Conservation (phyloP, 1,140 invertebrate genomes). For the Heliothis subflexa region DNA sequence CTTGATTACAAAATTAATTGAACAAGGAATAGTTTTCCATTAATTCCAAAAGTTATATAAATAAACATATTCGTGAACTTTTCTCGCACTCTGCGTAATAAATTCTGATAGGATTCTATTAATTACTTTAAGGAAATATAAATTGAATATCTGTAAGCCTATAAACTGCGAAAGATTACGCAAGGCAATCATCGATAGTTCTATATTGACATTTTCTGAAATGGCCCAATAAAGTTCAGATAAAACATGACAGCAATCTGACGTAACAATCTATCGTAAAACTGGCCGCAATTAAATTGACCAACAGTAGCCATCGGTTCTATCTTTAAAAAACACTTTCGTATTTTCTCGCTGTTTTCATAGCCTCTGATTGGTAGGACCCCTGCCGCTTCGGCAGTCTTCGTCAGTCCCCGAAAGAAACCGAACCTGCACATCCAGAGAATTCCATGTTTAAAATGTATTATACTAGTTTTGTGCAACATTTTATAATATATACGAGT, state of each 20-base stretch:
- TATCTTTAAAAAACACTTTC: background rate
- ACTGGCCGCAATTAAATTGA: background rate
- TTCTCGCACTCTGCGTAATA: background rate
- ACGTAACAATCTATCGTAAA: no score
- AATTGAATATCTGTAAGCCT: background rate
- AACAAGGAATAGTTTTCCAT: background rate
- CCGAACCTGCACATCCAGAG: constrained; percentile 35
- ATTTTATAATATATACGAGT: constrained; percentile 26
- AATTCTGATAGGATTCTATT: constrained; percentile 24
- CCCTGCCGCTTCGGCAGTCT: constrained; percentile 59
- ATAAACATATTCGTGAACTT: background rate
- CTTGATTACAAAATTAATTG: no score
- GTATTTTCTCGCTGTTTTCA: constrained; percentile 38
- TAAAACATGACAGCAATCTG: no score
- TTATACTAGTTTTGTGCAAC: constrained; percentile 35
- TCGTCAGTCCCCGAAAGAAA: constrained; percentile 48
- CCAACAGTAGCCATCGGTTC: no score
- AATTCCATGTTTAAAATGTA: constrained; percentile 33
- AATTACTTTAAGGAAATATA: constrained; percentile 31
- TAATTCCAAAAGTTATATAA: constrained; percentile 16
- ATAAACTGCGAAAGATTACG: background rate
- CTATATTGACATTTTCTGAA: background rate
- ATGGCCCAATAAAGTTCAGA: no score
- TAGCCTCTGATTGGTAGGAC: constrained; percentile 48
- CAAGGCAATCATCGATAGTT: background rate